Evolutionary conservation across 2,888 invertebrate species (phyloP).

Genomic region (Noctua comes): DNA sequence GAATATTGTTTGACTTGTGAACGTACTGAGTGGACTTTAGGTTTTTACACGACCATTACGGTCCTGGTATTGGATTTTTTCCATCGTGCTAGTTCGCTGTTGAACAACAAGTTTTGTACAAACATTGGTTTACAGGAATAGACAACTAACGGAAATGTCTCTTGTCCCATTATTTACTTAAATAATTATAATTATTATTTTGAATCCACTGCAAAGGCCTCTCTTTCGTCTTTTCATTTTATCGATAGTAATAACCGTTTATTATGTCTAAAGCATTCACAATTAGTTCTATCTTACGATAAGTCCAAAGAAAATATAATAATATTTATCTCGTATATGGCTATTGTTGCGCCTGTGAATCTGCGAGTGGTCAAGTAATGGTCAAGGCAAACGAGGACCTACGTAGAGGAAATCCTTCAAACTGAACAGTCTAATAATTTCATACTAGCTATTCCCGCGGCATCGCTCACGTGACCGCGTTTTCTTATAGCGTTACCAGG

Average conservation of each 20-base stretch:
- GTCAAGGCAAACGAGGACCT: no score
- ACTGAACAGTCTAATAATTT: no score
- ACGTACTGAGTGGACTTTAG: conserved; percentile 68
- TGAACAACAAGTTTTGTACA: neutral
- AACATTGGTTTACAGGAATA: conserved; percentile 11
- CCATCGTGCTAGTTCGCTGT: conserved; percentile 21
- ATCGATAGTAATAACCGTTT: neutral
- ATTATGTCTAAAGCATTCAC: neutral
- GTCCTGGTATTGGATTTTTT: conserved; percentile 18
- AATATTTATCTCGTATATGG: no score
- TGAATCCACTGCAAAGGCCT: neutral
- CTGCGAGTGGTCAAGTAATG: no score
- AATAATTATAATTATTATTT: neutral
- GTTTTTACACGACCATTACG: conserved; percentile 48
- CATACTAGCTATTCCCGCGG: no score
- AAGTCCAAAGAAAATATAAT: no score
- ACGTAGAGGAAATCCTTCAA: no score
- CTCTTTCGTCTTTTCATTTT: neutral
- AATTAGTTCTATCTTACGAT: neutral
- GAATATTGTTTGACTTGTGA: conserved; percentile 86
- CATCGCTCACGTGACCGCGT: no score
- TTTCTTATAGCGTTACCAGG: no score
- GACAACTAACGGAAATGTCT: neutral
- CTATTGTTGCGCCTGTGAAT: no score
- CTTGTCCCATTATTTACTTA: neutral